Base-by-base conservation (phyloP, 2,113 vertebrate species). In the Semicossyphus pulcher region DNA sequence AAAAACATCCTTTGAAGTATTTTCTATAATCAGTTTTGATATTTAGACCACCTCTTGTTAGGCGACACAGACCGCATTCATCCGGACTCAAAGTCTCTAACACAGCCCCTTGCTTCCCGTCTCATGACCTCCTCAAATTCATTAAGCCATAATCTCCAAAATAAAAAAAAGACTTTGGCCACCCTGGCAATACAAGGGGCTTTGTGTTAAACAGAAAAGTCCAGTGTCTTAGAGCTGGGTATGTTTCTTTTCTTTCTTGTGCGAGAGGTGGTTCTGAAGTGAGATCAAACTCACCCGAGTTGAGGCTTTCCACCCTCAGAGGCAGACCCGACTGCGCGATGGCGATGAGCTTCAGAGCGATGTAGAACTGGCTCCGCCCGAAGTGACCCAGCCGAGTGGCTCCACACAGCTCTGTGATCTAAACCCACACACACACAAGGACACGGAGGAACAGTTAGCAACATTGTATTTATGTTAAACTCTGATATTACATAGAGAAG, bases 321-420 rank as follows among this genome's bases (percentile, higher is more conserved):
- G 97, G 97, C 69, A 97, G 94, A 81, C 97, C 97, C 21, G 97
- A 96, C 41, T 99, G 97, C 84, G 97, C 97, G 60, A 99, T 95
- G 73, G 97, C 97, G 69, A 99, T 96, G 83, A 99, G 97, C 89
- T 99, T 99, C 92, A 99, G 91, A 71, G 97, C 97, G 76, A 99
- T 98, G 91, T 99, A 99, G 92, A 99, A 99, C 54, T 99, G 97
- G 92, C 97, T 99, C 91, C 97, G 94, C 88, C 97, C 97, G 23
- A 98, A 99, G 92, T 99, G 97, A 29, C 97, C 97, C 80, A 99
- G 96, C 70, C 97, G 95, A 71, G 94, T 99, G 86, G 97, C 97
- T 88, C 97, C 97, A 67, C 97, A 99, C 1, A 98, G 94, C 83
- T 99, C 97, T 84, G 95, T 98, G 85, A 99, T 99, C 97, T 94